These are phyloP conservation scores for Drosophila anomelani DNA, from an alignment of 2,888 invertebrate species.

Conservation along the genomic window DNA sequence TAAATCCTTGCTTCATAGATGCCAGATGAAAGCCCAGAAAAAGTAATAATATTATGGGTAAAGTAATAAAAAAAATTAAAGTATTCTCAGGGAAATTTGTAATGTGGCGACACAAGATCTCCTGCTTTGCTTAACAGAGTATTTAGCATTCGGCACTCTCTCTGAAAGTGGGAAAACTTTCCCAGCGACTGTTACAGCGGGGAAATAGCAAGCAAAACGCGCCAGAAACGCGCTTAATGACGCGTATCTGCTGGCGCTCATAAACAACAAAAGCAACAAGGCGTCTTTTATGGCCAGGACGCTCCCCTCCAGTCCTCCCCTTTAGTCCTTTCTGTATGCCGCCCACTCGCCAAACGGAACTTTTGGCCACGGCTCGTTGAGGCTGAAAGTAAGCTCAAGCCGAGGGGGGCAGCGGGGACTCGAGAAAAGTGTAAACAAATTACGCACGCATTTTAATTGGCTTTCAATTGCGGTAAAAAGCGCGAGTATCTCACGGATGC, in stretches of 20 bases:
- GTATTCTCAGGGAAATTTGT: not conserved
- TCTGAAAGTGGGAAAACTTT: slow-evolving; percentile 17
- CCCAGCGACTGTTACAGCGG: slow-evolving; percentile 33
- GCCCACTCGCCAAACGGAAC: slow-evolving; percentile 32
- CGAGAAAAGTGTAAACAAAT: slow-evolving; percentile 64
- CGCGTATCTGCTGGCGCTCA: slow-evolving; percentile 65
- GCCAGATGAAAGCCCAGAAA: too few relatives aligned
- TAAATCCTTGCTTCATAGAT: not conserved
- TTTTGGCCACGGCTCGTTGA: slow-evolving; percentile 67
- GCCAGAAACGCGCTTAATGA: slow-evolving; percentile 70
- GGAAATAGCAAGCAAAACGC: slow-evolving; percentile 55
- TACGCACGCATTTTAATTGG: slow-evolving; percentile 75
- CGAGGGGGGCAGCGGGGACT: slow-evolving; percentile 18
- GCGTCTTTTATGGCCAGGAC: slow-evolving; percentile 68
- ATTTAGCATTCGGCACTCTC: not conserved
- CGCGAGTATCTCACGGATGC: slow-evolving; percentile 51
- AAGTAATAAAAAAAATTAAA: not conserved
- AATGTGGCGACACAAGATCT: too few relatives aligned
- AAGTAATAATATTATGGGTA: not conserved
- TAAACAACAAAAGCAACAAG: slow-evolving; percentile 75
- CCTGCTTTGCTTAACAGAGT: not conserved
- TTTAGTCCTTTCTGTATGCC: not conserved
- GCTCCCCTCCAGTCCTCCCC: not conserved
- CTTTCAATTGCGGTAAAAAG: slow-evolving; percentile 49
- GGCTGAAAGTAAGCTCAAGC: slow-evolving; percentile 69